These are phyloP conservation scores for Poeciliopsis occidentalis DNA, from an alignment of 2,113 vertebrate genomes.

Conservation along the genomic window DNA sequence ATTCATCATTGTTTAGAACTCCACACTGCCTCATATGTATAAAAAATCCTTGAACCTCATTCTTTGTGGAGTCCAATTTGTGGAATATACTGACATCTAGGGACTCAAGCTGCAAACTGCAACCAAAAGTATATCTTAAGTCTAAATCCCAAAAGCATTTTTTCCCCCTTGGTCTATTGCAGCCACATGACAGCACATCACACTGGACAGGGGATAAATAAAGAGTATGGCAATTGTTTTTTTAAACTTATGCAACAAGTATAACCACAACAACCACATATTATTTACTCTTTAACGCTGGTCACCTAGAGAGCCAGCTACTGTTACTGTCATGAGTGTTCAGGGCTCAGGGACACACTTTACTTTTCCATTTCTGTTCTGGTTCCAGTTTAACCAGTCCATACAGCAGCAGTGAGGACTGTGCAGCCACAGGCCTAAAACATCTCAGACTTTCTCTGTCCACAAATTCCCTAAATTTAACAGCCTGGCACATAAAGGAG, in stretches of 20 bases:
- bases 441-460: slow-evolving; percentile 56
- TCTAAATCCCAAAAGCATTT: background rate
- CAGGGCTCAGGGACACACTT: slow-evolving; percentile 33
- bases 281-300: background rate
- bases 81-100: background rate
- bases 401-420: slow-evolving; percentile 21
- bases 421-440: slow-evolving; percentile 25
- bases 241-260: background rate
- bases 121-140: no score
- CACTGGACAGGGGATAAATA: background rate
- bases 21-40: no score
- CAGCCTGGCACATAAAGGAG: slow-evolving; percentile 62
- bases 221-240: background rate
- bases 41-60: no score
- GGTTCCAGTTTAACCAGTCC: slow-evolving; percentile 11
- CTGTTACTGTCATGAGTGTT: slow-evolving; percentile 29
- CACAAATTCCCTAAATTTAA: slow-evolving; percentile 67
- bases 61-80: background rate
- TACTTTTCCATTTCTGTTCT: slow-evolving; percentile 25
- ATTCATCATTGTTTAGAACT: no score
- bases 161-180: background rate
- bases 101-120: background rate
- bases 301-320: slow-evolving; percentile 20
- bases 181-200: background rate
- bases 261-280: background rate